A percentile compares a stretch with the other conserved stretches of the same genome.
phyloP scores from a whole-genome alignment of 2,113 vertebrate genomes.

The Cyanocitta stelleri region DNA sequence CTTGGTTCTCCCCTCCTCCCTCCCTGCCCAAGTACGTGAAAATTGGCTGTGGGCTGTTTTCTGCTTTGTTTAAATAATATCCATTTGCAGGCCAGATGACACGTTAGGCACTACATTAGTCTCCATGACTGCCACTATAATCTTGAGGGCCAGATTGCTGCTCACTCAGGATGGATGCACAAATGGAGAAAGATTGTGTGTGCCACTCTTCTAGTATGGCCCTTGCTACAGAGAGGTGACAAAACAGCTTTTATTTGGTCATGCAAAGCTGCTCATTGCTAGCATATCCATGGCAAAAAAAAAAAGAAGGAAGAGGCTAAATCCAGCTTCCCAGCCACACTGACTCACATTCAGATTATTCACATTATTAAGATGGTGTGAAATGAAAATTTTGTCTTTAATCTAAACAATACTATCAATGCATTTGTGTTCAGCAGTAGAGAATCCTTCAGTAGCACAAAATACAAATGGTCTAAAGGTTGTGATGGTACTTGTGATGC shows the following conservation, averaged over 20 bases:
- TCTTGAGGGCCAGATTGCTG: background rate
- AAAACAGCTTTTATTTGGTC: background rate
- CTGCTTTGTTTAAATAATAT: slow-evolving; percentile 13
- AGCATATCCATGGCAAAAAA: background rate
- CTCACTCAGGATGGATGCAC: background rate
- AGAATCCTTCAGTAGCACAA: background rate
- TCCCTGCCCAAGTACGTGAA: background rate
- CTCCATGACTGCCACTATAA: background rate
- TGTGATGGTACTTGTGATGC: background rate
- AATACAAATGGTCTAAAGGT: background rate
- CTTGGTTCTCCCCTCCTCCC: background rate
- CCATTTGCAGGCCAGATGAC: slow-evolving; percentile 11
- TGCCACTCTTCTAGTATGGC: background rate
- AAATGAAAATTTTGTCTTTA: background rate
- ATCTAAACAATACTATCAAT: background rate
- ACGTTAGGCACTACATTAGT: background rate
- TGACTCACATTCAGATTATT: background rate
- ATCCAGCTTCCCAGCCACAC: background rate
- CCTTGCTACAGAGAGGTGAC: background rate
- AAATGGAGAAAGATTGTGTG: background rate
- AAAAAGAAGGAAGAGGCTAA: background rate
- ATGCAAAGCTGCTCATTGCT: background rate
- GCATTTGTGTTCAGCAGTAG: background rate
- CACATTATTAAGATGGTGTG: background rate
- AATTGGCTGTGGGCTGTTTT: background rate